A percentile compares a stretch with the other conserved stretches of the same genome.
These are phyloP conservation scores for Scrobipalpa atriplicella DNA, from an alignment of 2,888 invertebrate genomes.

Conservation along the genomic window DNA sequence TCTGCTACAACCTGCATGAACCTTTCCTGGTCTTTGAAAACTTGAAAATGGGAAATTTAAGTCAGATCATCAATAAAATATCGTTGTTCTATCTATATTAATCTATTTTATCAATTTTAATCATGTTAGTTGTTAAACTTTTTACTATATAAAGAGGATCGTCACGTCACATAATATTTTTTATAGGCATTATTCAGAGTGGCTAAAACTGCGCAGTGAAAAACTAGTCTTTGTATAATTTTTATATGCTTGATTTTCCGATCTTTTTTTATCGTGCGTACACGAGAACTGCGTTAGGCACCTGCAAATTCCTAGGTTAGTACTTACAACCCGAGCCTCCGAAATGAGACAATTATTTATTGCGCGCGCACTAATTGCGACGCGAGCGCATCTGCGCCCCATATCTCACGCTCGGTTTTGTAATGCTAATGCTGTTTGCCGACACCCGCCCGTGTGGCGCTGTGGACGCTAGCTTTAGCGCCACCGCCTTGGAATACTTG, in stretches of 20 bases:
- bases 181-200: too few relatives aligned
- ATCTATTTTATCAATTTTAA: too few relatives aligned
- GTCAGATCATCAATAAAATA: too few relatives aligned
- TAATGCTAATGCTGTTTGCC: constrained; percentile 59
- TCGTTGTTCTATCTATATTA: too few relatives aligned
- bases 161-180: too few relatives aligned
- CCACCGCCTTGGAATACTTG: not conserved
- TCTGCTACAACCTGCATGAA: not conserved
- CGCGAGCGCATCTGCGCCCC: constrained; percentile 71
- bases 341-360: constrained; percentile 62
- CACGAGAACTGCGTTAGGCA: constrained; percentile 18
- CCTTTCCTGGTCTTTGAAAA: not conserved
- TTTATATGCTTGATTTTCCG: not conserved
- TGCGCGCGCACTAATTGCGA: constrained; percentile 69
- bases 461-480: constrained; percentile 35
- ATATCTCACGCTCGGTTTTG: constrained; percentile 78
- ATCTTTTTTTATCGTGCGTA: not conserved
- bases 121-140: too few relatives aligned
- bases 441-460: constrained; percentile 30
- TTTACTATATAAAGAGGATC: too few relatives aligned
- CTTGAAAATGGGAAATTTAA: not conserved
- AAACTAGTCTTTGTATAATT: not conserved
- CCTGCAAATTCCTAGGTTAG: constrained; percentile 26
- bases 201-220: too few relatives aligned
- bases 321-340: constrained; percentile 22